Evolutionary conservation across 1,140 invertebrate species (phyloP).

Genomic region (Dreissena polymorpha): DNA sequence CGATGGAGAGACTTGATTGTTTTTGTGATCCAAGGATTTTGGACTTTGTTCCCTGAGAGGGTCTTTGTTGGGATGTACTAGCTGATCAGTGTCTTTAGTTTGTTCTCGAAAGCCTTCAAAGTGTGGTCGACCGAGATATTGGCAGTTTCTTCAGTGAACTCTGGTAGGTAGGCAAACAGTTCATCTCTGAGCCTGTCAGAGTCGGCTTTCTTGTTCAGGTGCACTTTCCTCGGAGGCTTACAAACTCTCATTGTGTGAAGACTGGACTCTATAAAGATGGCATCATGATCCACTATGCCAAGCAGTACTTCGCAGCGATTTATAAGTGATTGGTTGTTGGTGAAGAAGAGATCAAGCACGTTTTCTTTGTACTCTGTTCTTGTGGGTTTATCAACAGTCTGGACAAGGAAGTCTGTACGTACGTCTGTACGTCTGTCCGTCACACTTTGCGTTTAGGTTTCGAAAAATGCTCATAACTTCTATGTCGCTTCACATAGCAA

Average conservation of each 20-base stretch:
- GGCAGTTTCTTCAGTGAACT: constrained; percentile 4
- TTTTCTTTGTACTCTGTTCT: background rate
- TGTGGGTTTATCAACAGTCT: constrained; percentile 17
- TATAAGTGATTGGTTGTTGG: constrained; percentile 12
- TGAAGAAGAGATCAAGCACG: constrained; percentile 19
- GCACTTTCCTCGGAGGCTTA: background rate
- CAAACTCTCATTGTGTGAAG: background rate
- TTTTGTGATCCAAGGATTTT: background rate
- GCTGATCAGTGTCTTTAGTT: background rate
- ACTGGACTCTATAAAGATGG: background rate
- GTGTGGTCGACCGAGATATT: background rate
- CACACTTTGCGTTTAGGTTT: too few relatives aligned
- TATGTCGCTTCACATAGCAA: too few relatives aligned
- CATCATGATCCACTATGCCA: background rate
- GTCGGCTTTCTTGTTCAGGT: background rate
- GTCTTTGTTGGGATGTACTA: background rate
- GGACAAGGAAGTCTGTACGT: background rate
- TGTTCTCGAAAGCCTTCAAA: background rate
- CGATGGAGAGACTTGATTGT: background rate
- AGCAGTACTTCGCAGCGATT: too few relatives aligned
- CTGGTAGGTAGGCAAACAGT: background rate
- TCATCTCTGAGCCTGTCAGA: background rate
- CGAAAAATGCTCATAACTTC: too few relatives aligned
- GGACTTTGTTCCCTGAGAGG: background rate
- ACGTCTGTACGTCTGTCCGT: too few relatives aligned